Percentiles rank a stretch among this genome's conserved stretches.
These are phyloP conservation scores for Bubalus kerabau DNA, from an alignment of 2,113 vertebrate genomes.

Conservation along the genomic window DNA sequence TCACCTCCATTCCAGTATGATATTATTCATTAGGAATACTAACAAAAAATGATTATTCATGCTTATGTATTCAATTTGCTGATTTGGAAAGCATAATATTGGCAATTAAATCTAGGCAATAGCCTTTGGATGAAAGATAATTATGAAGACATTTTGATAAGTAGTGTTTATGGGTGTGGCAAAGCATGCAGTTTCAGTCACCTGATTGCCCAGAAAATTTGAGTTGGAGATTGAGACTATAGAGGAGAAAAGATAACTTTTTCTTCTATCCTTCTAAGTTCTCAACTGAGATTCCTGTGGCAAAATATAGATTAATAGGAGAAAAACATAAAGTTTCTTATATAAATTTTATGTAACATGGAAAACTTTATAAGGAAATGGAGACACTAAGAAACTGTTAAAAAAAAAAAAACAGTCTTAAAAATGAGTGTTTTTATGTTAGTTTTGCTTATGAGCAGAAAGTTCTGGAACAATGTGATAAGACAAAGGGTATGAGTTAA, in stretches of 20 bases:
- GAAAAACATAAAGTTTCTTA: not conserved
- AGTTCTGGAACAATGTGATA: not conserved
- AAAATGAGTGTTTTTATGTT: not conserved
- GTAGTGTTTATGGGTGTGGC: not conserved
- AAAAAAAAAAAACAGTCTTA: not conserved
- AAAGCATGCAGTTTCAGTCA: not conserved
- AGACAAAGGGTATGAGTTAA: not conserved
- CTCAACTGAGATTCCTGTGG: not conserved
- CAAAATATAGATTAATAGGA: not conserved
- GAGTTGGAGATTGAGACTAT: not conserved
- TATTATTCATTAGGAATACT: conserved; percentile 22
- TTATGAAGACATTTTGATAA: not conserved
- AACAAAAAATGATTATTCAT: conserved; percentile 16
- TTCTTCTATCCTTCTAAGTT: not conserved
- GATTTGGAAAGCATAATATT: not conserved
- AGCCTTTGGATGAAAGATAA: not conserved
- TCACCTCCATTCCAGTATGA: not conserved
- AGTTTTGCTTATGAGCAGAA: not conserved
- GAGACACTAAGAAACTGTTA: not conserved
- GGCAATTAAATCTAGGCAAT: not conserved
- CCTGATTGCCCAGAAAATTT: not conserved
- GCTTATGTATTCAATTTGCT: not conserved
- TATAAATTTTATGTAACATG: not conserved
- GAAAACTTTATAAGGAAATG: not conserved
- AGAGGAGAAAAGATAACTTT: not conserved